A percentile compares a stretch with the other conserved stretches of the same genome.
Evolutionary conservation across 2,113 vertebrate genomes (phyloP).

Genomic region (Passer montanus): DNA sequence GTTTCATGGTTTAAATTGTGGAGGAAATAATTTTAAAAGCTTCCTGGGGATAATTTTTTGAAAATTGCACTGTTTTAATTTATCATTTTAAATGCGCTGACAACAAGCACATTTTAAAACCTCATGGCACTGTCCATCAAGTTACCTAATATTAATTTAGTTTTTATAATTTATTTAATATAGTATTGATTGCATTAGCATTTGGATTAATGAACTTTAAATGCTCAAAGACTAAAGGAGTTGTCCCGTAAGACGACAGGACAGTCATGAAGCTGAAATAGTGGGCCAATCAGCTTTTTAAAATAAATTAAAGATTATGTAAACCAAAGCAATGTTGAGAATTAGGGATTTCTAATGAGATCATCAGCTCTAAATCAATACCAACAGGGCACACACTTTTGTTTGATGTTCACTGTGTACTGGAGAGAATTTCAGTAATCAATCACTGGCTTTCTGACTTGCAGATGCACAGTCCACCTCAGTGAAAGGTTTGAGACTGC

Average conservation of each 20-base stretch:
- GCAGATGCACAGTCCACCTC: not conserved
- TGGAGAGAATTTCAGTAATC: slow-evolving; percentile 45
- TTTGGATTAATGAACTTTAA: slow-evolving; percentile 75
- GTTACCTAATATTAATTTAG: slow-evolving; percentile 75
- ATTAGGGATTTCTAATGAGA: slow-evolving; percentile 54
- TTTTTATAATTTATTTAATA: slow-evolving; percentile 75
- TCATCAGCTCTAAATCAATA: slow-evolving; percentile 48
- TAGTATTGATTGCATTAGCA: slow-evolving; percentile 74
- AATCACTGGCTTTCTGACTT: not conserved
- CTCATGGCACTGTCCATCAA: slow-evolving; percentile 24
- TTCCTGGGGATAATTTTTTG: slow-evolving; percentile 18
- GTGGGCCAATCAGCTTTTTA: slow-evolving; percentile 57
- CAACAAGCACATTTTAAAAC: slow-evolving; percentile 36
- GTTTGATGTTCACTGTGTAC: slow-evolving; percentile 12
- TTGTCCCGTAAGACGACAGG: not conserved
- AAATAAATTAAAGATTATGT: slow-evolving; percentile 46
- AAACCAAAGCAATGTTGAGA: slow-evolving; percentile 33
- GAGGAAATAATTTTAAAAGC: slow-evolving; percentile 4
- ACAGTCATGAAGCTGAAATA: slow-evolving; percentile 38
- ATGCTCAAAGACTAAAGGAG: slow-evolving; percentile 49
- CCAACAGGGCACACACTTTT: not conserved
- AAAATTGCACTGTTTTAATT: slow-evolving; percentile 13
- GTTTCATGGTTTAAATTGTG: slow-evolving; percentile 18
- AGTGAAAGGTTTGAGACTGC: not conserved
- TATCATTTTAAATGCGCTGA: slow-evolving; percentile 60